These are phyloP conservation scores for Ladona fulva DNA, from an alignment of 1,140 invertebrate species.

Conservation along the genomic window DNA sequence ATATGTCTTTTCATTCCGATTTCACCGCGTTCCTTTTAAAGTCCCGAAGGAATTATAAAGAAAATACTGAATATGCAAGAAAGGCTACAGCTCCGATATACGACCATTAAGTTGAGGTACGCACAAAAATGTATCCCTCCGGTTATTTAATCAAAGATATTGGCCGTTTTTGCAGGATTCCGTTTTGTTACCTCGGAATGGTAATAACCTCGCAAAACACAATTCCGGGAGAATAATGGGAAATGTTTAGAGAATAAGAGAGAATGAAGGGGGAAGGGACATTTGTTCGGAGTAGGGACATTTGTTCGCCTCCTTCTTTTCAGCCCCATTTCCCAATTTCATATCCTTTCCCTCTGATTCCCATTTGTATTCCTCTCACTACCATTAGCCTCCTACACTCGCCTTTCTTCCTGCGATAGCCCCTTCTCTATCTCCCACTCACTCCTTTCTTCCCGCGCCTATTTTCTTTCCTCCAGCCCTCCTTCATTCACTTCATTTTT, in stretches of 20 bases:
- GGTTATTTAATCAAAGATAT: not conserved
- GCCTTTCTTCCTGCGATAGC: not conserved
- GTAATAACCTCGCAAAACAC: conserved; percentile 9
- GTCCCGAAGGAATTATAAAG: not conserved
- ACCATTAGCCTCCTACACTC: not conserved
- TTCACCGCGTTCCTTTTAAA: too few relatives aligned
- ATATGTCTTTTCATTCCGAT: too few relatives aligned
- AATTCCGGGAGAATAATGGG: not conserved
- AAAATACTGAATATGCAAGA: not conserved
- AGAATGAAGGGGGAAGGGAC: not conserved
- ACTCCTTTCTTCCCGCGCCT: not conserved
- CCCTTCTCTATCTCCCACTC: not conserved
- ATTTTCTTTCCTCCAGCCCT: not conserved
- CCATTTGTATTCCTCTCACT: conserved; percentile 1
- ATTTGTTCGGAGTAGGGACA: not conserved
- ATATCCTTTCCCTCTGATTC: conserved; percentile 9
- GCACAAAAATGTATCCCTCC: not conserved
- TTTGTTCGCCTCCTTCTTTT: not conserved
- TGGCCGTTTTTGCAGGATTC: not conserved
- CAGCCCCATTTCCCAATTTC: conserved; percentile 7
- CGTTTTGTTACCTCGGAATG: not conserved
- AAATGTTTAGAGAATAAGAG: not conserved
- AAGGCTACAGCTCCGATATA: not conserved
- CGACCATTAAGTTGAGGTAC: not conserved
- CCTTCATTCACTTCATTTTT: not conserved